Conservation (phyloP, 2,888 invertebrate species). For the Sceliomorpha sp. region DNA sequence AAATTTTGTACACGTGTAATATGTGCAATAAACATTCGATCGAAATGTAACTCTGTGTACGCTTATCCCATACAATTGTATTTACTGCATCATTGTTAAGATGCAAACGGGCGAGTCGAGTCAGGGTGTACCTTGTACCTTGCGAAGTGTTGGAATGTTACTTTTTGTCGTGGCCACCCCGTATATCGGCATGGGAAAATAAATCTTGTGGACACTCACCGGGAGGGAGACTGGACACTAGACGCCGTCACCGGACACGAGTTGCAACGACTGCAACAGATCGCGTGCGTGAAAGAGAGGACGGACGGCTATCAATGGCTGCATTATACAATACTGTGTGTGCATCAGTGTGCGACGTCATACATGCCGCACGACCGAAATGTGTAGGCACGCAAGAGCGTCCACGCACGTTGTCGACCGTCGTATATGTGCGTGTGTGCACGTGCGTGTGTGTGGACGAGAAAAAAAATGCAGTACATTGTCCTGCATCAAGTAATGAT, state of each 20-base stretch:
- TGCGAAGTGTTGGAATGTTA: conserved; percentile 41
- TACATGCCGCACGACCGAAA: conserved; percentile 41
- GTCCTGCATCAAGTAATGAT: too few relatives aligned
- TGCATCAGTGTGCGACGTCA: conserved; percentile 57
- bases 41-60: too few relatives aligned
- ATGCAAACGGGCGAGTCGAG: conserved; percentile 10
- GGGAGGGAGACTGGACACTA: conserved; percentile 75
- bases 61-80: too few relatives aligned
- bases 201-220: conserved; percentile 78
- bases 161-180: conserved; percentile 69
- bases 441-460: too few relatives aligned
- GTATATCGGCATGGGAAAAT: conserved; percentile 77
- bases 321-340: conserved; percentile 73
- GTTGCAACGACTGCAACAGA: conserved; percentile 76
- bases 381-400: conserved; percentile 39
- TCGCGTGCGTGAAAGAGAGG: conserved; percentile 76
- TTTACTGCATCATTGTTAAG: conserved; percentile 1
- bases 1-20: too few relatives aligned
- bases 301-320: conserved; percentile 78
- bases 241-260: conserved; percentile 79
- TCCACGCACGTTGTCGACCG: conserved; percentile 30
- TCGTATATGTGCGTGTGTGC: conserved; percentile 40
- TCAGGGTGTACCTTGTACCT: conserved; percentile 33
- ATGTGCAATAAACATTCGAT: too few relatives aligned
- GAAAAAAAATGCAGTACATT: too few relatives aligned